Base-by-base conservation (phyloP, 2,888 invertebrate species). In the Spodoptera exigua region DNA sequence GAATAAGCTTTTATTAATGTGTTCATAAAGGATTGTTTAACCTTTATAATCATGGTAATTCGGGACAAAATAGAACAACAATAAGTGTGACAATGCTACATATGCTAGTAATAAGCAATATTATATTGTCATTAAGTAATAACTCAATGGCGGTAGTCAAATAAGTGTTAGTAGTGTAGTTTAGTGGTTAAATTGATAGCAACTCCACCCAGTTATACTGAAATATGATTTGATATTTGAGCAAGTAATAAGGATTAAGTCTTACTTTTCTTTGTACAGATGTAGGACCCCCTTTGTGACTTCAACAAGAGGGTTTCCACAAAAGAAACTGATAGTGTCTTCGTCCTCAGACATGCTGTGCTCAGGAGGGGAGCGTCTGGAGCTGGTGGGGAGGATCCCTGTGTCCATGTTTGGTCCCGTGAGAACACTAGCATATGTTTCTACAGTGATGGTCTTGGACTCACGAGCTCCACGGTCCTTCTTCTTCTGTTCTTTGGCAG, bases 261-360 rank as follows among this genome's bases (percentile, higher is more conserved):
- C 95, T 92, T 92, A 99, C 99, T 99, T 98, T 89, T 99, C 99
- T 88, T 99, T 99, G 88, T 98, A 99, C 16, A 99, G 95, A 95
- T 99, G 99, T 59, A 99, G 94, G 45, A 99, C 97, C 37, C 99
- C 99, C 88, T 98, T 98, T 0, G 99, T 99, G 35, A 98, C 97
- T 92, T 99, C 99, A 0, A 99, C 98, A 80, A 97, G 96, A 0
- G 99, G 99, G 94, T 99, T 99, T 3, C 99, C 99, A 78, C 98
- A 98, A 78, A 98, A 98, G 90, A 99, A 99, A 49, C 95, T 95
- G 48, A 97, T 96, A 62, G 96, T 95, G 17, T 95, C 95, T 40
- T 83, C 84, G 18, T 90, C 90, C 43, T 92, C 91, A 3, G 87
- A 84, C 0, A 76, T 70, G 86, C 75, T 86, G 55, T 69, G 80